Percentiles rank a stretch among this genome's conserved stretches.
phyloP scores from a whole-genome alignment of 2,888 invertebrate genomes.

The Brachyopa scutellaris region DNA sequence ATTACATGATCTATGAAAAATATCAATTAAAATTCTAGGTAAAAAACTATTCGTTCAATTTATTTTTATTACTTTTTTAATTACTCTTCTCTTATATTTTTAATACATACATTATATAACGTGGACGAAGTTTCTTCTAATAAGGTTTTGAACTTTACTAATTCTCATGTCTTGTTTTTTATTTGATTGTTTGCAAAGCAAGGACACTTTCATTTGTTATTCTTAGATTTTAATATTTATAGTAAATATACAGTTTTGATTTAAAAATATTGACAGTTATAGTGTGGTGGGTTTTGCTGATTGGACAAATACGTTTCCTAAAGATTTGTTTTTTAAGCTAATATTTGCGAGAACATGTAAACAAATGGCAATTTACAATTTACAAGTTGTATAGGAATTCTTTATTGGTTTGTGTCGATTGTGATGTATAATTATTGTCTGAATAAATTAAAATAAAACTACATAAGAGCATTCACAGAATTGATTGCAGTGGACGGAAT shows the following conservation, averaged over 20 bases:
- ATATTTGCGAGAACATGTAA: too few species aligned
- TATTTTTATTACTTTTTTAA: background rate
- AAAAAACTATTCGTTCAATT: background rate
- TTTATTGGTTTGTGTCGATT: too few species aligned
- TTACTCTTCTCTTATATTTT: background rate
- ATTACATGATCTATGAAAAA: background rate
- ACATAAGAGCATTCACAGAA: too few species aligned
- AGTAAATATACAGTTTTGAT: background rate
- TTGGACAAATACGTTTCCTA: background rate
- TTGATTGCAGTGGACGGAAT: too few species aligned
- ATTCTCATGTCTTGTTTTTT: too few species aligned
- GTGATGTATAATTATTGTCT: too few species aligned
- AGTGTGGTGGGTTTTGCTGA: background rate
- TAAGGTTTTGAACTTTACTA: slow-evolving; percentile 42
- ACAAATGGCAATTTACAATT: too few species aligned
- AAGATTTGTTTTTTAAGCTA: background rate
- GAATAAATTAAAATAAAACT: too few species aligned
- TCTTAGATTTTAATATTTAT: background rate
- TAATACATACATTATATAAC: background rate
- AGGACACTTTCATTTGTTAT: slow-evolving; percentile 4
- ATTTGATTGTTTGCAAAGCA: background rate
- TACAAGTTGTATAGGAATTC: too few species aligned
- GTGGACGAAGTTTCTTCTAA: slow-evolving; percentile 41
- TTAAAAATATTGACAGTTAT: background rate
- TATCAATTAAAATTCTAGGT: background rate